Conservation (phyloP, 2,888 invertebrate genomes). For the Emmelina monodactyla region DNA sequence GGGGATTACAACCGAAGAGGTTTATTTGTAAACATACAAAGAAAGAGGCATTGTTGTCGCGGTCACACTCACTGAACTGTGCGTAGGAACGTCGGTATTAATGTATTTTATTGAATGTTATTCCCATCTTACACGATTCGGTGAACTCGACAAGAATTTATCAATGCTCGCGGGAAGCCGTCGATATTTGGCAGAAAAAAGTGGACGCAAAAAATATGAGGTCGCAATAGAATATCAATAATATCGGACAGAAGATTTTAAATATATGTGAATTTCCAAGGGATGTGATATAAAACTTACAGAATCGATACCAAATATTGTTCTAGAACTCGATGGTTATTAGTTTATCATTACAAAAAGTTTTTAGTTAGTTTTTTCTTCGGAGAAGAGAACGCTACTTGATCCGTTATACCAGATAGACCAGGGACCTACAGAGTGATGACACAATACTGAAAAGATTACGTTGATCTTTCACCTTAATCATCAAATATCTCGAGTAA, state of each 20-base stretch:
- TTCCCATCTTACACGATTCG: constrained; percentile 45
- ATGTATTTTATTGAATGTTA: constrained; percentile 53
- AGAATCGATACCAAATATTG: no score
- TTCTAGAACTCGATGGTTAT: background rate
- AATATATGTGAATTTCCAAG: no score
- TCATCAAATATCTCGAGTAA: constrained; percentile 25
- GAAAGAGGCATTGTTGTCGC: constrained; percentile 43
- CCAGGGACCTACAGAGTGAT: constrained; percentile 12
- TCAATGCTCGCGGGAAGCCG: constrained; percentile 26
- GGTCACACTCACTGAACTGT: constrained; percentile 39
- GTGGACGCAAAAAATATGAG: constrained; percentile 14
- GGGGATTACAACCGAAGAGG: constrained; percentile 58
- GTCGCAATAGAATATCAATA: constrained; percentile 7
- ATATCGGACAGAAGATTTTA: no score
- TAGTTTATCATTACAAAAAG: no score
- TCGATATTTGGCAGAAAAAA: constrained; percentile 14
- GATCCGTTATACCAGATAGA: no score
- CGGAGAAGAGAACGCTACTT: no score
- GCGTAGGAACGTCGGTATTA: constrained; percentile 34
- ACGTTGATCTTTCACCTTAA: constrained; percentile 24
- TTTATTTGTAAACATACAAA: constrained; percentile 65
- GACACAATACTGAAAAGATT: constrained; percentile 21
- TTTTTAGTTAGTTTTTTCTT: no score
- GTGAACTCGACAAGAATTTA: constrained; percentile 42
- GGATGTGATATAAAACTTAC: no score